A percentile compares a stretch with the other conserved stretches of the same genome.
Conservation (phyloP, 2,888 invertebrate genomes). For the Gerris lacustris region DNA sequence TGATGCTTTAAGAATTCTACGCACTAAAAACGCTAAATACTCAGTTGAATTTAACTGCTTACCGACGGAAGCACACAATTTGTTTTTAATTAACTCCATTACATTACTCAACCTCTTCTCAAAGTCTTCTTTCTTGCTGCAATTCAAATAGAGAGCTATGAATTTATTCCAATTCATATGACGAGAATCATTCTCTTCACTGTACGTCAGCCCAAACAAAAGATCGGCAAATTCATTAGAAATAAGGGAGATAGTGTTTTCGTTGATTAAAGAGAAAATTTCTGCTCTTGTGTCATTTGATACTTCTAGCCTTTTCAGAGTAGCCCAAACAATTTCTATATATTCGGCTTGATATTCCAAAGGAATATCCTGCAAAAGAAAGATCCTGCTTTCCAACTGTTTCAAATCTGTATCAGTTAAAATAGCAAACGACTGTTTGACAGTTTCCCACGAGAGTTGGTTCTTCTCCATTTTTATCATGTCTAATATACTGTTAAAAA, state of each 20-base stretch:
- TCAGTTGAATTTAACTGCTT: neutral
- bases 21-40: neutral
- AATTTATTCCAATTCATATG: neutral
- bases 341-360: constrained; percentile 20
- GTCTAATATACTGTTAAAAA: constrained; percentile 18
- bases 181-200: neutral
- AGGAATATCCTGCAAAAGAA: constrained; percentile 16
- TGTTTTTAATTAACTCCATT: neutral
- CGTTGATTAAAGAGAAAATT: neutral
- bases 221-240: neutral
- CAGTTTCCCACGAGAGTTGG: constrained; percentile 18
- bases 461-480: constrained; percentile 17
- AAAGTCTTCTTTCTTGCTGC: neutral
- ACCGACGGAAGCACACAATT: neutral
- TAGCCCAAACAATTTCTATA: constrained; percentile 21
- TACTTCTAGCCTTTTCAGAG: neutral
- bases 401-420: constrained; percentile 18
- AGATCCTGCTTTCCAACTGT: constrained; percentile 13
- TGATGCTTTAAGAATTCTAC: neutral
- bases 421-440: constrained; percentile 14
- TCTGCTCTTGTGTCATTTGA: neutral
- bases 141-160: neutral
- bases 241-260: neutral
- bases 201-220: neutral
- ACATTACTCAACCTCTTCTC: neutral